Conservation (phyloP, 2,888 invertebrate genomes). For the Parnassius apollo region DNA sequence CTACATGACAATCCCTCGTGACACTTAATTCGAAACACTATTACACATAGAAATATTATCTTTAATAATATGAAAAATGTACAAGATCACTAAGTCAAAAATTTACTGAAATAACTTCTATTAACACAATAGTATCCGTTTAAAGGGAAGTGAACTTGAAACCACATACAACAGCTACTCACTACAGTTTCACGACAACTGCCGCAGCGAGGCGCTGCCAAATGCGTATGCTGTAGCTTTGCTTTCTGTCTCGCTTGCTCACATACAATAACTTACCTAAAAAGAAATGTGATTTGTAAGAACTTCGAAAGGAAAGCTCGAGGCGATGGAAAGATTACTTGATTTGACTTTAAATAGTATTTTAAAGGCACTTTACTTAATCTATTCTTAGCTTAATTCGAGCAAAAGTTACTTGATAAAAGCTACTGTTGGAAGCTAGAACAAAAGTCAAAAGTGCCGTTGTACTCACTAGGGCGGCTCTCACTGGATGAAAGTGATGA, state of each 20-base stretch:
- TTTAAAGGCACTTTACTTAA: not conserved
- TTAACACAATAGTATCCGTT: not conserved
- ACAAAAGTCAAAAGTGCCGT: too few species aligned
- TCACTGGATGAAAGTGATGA: too few species aligned
- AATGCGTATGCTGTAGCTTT: not conserved
- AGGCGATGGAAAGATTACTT: constrained; percentile 10
- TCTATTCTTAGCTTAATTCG: too few species aligned
- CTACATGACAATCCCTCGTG: too few species aligned
- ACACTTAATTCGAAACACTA: not conserved
- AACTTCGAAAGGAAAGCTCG: constrained; percentile 8
- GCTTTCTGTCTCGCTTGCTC: constrained; percentile 8
- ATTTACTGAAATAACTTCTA: not conserved
- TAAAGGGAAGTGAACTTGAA: not conserved
- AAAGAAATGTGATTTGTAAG: constrained; percentile 7
- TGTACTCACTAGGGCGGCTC: too few species aligned
- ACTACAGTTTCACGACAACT: constrained; percentile 14
- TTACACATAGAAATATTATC: too few species aligned
- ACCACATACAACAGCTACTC: constrained; percentile 6
- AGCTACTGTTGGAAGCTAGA: too few species aligned
- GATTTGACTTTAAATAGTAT: not conserved
- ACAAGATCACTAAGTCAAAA: not conserved
- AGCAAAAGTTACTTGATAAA: too few species aligned
- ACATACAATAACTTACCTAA: not conserved
- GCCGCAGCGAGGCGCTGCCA: constrained; percentile 6
- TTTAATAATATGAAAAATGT: not conserved